Conservation (phyloP, 1,140 invertebrate species). For the Drosophila nannoptera region DNA sequence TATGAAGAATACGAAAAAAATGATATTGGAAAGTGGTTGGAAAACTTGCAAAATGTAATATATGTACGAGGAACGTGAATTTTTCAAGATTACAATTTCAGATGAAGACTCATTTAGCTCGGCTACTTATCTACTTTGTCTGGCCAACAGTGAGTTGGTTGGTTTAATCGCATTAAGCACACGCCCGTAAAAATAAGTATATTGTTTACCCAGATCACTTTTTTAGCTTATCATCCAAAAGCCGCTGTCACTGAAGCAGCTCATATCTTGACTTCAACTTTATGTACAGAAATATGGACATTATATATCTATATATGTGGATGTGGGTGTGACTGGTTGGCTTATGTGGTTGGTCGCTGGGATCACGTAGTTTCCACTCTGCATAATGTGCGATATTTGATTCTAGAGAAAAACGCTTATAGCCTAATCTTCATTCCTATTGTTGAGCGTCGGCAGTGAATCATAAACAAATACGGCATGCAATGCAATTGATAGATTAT, state of each 20-base stretch:
- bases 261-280: conserved; percentile 2
- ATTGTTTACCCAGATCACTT: conserved; percentile 18
- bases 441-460: conserved; percentile 31
- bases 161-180: conserved; percentile 2
- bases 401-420: conserved; percentile 4
- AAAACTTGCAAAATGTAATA: not conserved
- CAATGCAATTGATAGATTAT: conserved; percentile 46
- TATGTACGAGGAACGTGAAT: not conserved
- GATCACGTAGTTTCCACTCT: conserved; percentile 33
- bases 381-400: conserved; percentile 9
- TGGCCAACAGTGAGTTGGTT: not conserved
- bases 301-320: not conserved
- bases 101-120: not conserved
- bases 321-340: not conserved
- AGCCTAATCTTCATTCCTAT: conserved; percentile 34
- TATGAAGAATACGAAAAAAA: too few relatives aligned
- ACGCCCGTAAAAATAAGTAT: conserved; percentile 15
- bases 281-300: not conserved
- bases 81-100: not conserved
- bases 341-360: conserved; percentile 1
- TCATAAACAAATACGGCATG: conserved; percentile 21
- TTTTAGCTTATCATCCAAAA: conserved; percentile 12
- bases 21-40: not conserved
- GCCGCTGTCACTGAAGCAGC: conserved; percentile 1
- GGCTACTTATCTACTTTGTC: not conserved